Evolutionary conservation across 1,140 invertebrate species (phyloP).

Genomic region (Rhopalosiphum padi): DNA sequence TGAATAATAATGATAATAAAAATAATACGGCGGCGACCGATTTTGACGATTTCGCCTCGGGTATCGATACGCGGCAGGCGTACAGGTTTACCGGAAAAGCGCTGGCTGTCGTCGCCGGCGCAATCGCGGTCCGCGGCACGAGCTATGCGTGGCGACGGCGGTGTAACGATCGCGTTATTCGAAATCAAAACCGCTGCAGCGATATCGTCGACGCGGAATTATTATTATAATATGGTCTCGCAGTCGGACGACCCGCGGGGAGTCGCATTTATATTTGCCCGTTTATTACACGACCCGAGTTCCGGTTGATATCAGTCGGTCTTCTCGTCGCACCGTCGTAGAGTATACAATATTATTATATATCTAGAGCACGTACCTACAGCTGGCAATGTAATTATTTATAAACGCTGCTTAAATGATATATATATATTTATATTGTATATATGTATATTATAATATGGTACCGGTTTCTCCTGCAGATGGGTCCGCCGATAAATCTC

Average conservation of each 20-base stretch:
- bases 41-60: background rate
- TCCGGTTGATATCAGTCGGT: background rate
- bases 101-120: too few species aligned
- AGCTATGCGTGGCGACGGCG: background rate
- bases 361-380: background rate
- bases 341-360: background rate
- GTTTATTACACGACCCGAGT: constrained; percentile 4
- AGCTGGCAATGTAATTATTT: constrained; percentile 15
- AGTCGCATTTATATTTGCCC: background rate
- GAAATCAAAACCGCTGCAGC: background rate
- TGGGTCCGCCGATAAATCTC: background rate
- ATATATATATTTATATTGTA: background rate
- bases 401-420: background rate
- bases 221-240: background rate
- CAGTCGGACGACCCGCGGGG: background rate
- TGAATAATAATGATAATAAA: too few species aligned
- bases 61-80: too few species aligned
- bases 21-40: background rate
- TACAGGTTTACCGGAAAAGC: too few species aligned
- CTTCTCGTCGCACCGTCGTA: background rate
- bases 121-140: background rate
- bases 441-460: background rate
- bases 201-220: background rate
- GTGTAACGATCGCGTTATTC: background rate
- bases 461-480: background rate